phyloP scores from a whole-genome alignment of 2,888 invertebrate genomes.

The Ypsolopha sequella region DNA sequence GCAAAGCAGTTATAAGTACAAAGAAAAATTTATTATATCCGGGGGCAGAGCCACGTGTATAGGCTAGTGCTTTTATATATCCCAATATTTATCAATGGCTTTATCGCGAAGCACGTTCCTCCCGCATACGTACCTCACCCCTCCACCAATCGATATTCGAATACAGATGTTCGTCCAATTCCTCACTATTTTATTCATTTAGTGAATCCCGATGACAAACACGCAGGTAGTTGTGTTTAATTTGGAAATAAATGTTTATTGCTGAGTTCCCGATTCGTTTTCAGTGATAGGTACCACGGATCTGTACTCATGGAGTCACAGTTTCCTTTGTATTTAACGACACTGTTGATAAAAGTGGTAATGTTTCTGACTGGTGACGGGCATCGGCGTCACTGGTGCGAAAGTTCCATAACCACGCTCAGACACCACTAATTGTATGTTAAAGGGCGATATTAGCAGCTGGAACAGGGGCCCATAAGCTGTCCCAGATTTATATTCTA shows the following conservation, averaged over 20 bases:
- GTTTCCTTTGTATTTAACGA: neutral
- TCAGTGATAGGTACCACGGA: constrained; percentile 27
- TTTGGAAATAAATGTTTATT: constrained; percentile 68
- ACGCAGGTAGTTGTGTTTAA: constrained; percentile 68
- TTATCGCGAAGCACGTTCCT: constrained; percentile 14
- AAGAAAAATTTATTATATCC: too few relatives aligned
- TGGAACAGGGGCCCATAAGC: too few relatives aligned
- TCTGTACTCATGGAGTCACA: neutral
- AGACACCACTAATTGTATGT: too few relatives aligned
- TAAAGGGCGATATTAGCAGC: too few relatives aligned
- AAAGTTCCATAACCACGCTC: too few relatives aligned
- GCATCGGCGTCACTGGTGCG: too few relatives aligned
- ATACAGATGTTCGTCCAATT: constrained; percentile 58
- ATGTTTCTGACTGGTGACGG: too few relatives aligned
- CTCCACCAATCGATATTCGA: constrained; percentile 64
- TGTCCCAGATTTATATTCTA: too few relatives aligned
- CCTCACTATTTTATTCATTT: constrained; percentile 69
- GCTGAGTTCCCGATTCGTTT: constrained; percentile 57
- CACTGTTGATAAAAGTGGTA: neutral
- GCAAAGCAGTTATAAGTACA: too few relatives aligned
- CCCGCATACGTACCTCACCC: constrained; percentile 28
- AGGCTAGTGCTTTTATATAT: constrained; percentile 34
- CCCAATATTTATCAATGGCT: constrained; percentile 56
- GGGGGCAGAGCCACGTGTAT: too few relatives aligned
- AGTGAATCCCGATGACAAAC: constrained; percentile 64